Conservation (phyloP, 2,888 invertebrate species). For the Drosophila meridionalis region DNA sequence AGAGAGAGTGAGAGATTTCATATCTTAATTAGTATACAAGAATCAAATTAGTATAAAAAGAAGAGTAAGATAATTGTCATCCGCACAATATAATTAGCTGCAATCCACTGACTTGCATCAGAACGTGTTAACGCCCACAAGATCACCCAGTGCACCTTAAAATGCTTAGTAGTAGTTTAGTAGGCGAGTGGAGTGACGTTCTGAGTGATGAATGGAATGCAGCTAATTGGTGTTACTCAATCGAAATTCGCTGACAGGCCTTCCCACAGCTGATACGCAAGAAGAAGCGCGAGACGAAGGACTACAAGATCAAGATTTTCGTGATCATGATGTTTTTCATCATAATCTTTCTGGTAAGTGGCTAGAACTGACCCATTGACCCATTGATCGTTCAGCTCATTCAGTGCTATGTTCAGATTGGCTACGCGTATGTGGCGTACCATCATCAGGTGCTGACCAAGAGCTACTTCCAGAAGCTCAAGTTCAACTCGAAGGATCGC, state of each 20-base stretch:
- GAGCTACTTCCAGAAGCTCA: constrained; percentile 93
- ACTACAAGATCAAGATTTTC: constrained; percentile 92
- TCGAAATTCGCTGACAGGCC: constrained; percentile 86
- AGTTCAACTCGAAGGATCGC: constrained; percentile 92
- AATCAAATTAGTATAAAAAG: too few relatives aligned
- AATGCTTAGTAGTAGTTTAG: neutral
- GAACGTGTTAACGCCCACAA: neutral
- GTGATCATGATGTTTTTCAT: constrained; percentile 92
- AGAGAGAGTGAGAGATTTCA: neutral
- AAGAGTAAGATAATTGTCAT: too few relatives aligned
- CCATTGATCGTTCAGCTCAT: neutral
- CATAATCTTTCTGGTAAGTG: constrained; percentile 89
- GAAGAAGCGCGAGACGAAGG: constrained; percentile 88
- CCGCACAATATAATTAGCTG: neutral
- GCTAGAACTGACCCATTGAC: too few relatives aligned
- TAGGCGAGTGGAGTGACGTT: neutral
- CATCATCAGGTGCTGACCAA: constrained; percentile 92
- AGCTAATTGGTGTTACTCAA: constrained; percentile 1
- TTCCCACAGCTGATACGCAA: constrained; percentile 90
- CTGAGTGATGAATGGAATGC: constrained; percentile 9
- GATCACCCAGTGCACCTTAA: neutral
- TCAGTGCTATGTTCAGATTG: constrained; percentile 85
- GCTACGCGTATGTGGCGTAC: constrained; percentile 93
- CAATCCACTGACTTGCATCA: neutral
- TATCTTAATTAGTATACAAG: neutral